Evolutionary conservation across 2,797 vertebrate genomes (phyloP), one percentile per base, ranked within the genome.

Genomic region (Sebastes diaconus): DNA sequence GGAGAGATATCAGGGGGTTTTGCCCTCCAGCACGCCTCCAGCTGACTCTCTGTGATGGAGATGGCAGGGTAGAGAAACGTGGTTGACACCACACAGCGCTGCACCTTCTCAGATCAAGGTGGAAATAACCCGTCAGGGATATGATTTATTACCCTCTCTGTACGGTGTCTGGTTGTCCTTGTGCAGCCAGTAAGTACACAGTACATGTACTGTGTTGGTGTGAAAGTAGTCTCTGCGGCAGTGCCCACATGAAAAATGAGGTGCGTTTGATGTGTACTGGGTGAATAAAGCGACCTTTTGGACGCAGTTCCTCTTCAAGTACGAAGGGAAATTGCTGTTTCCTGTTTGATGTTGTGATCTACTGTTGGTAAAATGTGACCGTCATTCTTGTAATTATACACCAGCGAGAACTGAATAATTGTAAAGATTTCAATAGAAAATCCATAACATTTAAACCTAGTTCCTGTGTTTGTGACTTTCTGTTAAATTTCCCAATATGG

Each of bases 131-230:
- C 2, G 2, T 73, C 63, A 6, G 55, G 1, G 20, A 6, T 65
- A 2, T 76, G 73, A 80, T 82, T 80, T 81, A 77, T 84, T 64
- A 25, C 54, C 32, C 4, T 52, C 67, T 68, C 7, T 30, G 8
- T 36, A 30, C 65, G 18, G 58, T 71, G 70, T 58, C 78, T 24
- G 55, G 34, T 57, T 77, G 75, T 86, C 75, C 79, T 75, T 72
- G 68, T 74, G 29, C 70, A 11, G 29, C 24, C 20, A 59, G 76
- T 68, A 59, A 65, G 20, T 30, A 54, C 59, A 75, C 30, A 68
- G 68, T 58, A 32, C 20, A 55, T 69, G 22, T 32, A 30, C 34
- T 77, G 77, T 58, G 61, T 73, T 42, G 0, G 29, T 71, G 29
- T 70, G 32, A 70, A 73, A 66, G 58, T 29, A 60, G 64, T 77